Percentiles rank a stretch among this genome's conserved stretches.
Evolutionary conservation across 2,113 vertebrate species (phyloP).

Genomic region (Menidia beryllina): DNA sequence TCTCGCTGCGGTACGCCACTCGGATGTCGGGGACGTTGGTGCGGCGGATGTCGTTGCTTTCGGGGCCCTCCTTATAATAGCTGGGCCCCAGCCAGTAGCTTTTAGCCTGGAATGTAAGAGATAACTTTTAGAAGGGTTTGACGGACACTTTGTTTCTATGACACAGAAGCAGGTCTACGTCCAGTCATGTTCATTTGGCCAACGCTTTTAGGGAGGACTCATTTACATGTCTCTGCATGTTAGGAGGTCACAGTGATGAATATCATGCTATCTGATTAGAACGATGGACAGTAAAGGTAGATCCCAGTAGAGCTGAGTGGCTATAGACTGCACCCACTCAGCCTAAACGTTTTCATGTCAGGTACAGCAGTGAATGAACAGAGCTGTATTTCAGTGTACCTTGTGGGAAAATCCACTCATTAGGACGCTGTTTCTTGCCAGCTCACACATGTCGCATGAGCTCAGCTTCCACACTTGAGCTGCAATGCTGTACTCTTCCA

Average conservation of each 20-base stretch:
- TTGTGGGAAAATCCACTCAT: constrained; percentile 98
- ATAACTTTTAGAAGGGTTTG: background rate
- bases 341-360: background rate
- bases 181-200: background rate
- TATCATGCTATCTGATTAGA: no score
- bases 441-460: constrained; percentile 98
- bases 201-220: background rate
- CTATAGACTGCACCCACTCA: background rate
- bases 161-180: no score
- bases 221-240: background rate
- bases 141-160: background rate
- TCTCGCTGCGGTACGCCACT: constrained; percentile 90
- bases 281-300: no score
- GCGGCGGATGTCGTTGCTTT: constrained; percentile 93
- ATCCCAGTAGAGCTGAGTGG: background rate
- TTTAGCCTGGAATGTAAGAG: constrained; percentile 84
- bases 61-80: constrained; percentile 87
- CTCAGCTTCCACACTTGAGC: constrained; percentile 98
- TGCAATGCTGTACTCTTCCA: constrained; percentile 99
- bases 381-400: constrained; percentile 73
- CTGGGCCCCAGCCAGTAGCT: constrained; percentile 92
- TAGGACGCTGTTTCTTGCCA: constrained; percentile 97
- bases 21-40: constrained; percentile 95
- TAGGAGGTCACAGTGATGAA: background rate
- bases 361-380: background rate